Evolutionary conservation across 2,113 vertebrate genomes (phyloP), one percentile per base, ranked within the genome.

Genomic region (Chloropsis cyanopogon): DNA sequence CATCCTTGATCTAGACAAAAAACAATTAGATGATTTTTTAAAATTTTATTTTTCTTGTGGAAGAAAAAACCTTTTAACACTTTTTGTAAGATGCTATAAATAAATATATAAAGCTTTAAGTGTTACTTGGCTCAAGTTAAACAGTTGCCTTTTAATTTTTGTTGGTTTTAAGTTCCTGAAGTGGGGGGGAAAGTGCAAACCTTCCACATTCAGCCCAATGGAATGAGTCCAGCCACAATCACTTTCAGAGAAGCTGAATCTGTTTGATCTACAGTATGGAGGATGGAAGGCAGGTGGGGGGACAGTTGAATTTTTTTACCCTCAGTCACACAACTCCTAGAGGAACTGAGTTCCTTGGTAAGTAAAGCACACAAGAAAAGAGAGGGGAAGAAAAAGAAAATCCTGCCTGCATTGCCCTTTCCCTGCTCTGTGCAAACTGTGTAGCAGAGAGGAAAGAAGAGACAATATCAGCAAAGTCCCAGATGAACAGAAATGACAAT

Each of bases 81-180:
- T 60, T 96, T 94, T 86, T 96, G 95, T 94, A 94, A 97, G 97
- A 97, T 94, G 97, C 96, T 96, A 97, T 98, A 98, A 98, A 98
- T 98, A 98, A 98, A 98, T 98, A 98, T 69, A 90, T 96, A 98
- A 97, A 98, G 95, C 97, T 97, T 98, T 97, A 97, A 94, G 18
- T 93, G 91, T 97, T 97, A 97, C 90, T 95, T 65, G 88, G 96
- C 95, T 98, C 96, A 94, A 96, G 84, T 96, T 84, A 92, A 95
- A 97, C 88, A 86, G 64, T 96, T 88, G 83, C 92, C 57, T 96
- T 96, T 72, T 28, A 15, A 35, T 76, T 94, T 56, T 78, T 88
- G 50, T 84, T 85, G 64, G 5, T 72, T 65, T 90, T 33, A 83
- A 96, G 93, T 96, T 98, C 89, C 95, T 73, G 22, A 87, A 81